Base-by-base conservation (phyloP, 1,140 invertebrate species). In the Ganaspis sp. region DNA sequence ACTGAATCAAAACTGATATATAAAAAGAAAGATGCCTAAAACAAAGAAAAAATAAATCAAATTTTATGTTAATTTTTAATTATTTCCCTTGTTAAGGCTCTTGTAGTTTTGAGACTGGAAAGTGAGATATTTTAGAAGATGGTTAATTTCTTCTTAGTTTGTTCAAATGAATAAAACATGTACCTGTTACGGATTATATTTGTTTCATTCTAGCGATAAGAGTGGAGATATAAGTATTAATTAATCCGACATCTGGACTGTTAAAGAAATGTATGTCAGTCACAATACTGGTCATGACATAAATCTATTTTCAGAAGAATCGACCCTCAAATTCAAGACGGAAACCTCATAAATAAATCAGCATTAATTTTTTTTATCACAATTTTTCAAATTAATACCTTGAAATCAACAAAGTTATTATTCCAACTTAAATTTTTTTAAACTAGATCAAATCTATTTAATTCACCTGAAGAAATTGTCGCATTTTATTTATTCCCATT, bases 231-330 rank as follows among this genome's bases (percentile, higher is more conserved):
- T 64, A 64, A 64, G 58, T 29, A 64, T 64, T 64, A 64, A 64
- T 64, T 64, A 64, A 29, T 64, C 58, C 23, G 15, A 64, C 58
- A 64, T 64, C 58, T 64, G 58, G 58, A 64, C 26, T 64, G 58
- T 64, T 49, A 64, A 64, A 64, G 58, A 34, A 64, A 64, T 64
- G 58, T 64, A 64, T 64, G 58, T 64, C 58, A 29, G 26, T 64
- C 26, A 64, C 58, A 29, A 64, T 64, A 64, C 58, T 64, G 58
- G 12, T 64, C 23, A n/a, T 64, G 58, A 64, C 58, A 64, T 64
- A 34, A 64, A 64, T 64, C 58, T 64, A 64, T 64, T 64, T 64
- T 64, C 58, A 64, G 58, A 29, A 64, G 58, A 64, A 64, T 34
- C 58, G 58, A 1, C 26, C 23, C 26, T 64, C 58, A 64, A 64